A percentile compares a stretch with the other conserved stretches of the same genome.
Conservation (phyloP, 2,888 invertebrate genomes). For the Nezara viridula region DNA sequence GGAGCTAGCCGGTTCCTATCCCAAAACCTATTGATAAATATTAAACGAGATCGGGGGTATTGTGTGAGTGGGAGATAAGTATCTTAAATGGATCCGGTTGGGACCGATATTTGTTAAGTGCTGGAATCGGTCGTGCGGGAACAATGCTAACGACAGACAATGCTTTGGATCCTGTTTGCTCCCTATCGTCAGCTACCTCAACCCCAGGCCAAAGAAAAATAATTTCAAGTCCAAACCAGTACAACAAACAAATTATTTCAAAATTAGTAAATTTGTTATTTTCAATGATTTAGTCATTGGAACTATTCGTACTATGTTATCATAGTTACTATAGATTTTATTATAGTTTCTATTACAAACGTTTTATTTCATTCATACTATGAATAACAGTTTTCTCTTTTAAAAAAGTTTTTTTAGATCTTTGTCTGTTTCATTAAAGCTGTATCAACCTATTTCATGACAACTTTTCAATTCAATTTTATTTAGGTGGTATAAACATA, state of each 20-base stretch:
- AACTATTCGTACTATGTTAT: too few relatives aligned
- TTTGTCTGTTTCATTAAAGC: too few relatives aligned
- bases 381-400: too few relatives aligned
- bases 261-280: neutral
- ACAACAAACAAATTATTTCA: neutral
- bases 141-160: conserved; percentile 1
- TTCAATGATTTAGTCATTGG: neutral
- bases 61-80: neutral
- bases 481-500: too few relatives aligned
- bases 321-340: too few relatives aligned
- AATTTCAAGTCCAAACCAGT: neutral
- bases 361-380: too few relatives aligned
- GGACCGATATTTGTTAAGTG: neutral
- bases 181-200: neutral
- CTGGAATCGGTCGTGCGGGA: neutral
- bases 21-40: neutral
- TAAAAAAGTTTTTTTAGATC: too few relatives aligned
- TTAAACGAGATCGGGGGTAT: neutral
- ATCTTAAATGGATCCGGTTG: neutral
- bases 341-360: too few relatives aligned
- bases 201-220: neutral
- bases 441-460: too few relatives aligned
- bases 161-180: neutral
- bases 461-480: too few relatives aligned
- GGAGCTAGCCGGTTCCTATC: neutral